A percentile compares a stretch with the other conserved stretches of the same genome.
These are phyloP conservation scores for Aporophyla lueneburgensis DNA, from an alignment of 2,888 invertebrate genomes.

Conservation along the genomic window DNA sequence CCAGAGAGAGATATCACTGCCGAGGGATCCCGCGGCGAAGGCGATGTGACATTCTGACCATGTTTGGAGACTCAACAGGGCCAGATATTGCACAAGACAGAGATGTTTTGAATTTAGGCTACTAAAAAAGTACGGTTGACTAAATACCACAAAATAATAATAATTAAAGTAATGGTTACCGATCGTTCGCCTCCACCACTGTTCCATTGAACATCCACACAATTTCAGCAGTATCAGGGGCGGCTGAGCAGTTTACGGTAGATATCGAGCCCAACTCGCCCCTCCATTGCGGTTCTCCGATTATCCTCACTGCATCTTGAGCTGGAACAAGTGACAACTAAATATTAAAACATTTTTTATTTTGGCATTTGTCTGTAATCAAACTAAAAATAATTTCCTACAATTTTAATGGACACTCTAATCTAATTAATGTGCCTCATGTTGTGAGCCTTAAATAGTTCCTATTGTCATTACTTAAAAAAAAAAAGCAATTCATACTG, in stretches of 20 bases:
- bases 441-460: neutral
- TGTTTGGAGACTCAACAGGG: neutral
- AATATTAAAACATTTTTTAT: neutral
- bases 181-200: slow-evolving; percentile 65
- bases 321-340: slow-evolving; percentile 51
- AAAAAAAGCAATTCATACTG: neutral
- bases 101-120: neutral
- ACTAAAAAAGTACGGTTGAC: neutral
- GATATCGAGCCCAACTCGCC: slow-evolving; percentile 77
- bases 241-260: slow-evolving; percentile 78
- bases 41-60: neutral
- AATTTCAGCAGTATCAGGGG: slow-evolving; percentile 75
- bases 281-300: slow-evolving; percentile 67
- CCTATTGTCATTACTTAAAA: neutral
- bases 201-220: slow-evolving; percentile 79
- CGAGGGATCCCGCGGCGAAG: neutral
- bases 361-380: neutral
- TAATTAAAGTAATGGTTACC: slow-evolving; percentile 72
- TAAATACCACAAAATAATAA: too few relatives aligned
- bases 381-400: neutral
- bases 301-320: slow-evolving; percentile 71
- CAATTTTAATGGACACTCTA: neutral
- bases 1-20: neutral
- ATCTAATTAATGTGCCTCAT: neutral
- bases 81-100: neutral